Evolutionary conservation across 2,888 invertebrate genomes (phyloP).

Genomic region (Epinotia ramella): DNA sequence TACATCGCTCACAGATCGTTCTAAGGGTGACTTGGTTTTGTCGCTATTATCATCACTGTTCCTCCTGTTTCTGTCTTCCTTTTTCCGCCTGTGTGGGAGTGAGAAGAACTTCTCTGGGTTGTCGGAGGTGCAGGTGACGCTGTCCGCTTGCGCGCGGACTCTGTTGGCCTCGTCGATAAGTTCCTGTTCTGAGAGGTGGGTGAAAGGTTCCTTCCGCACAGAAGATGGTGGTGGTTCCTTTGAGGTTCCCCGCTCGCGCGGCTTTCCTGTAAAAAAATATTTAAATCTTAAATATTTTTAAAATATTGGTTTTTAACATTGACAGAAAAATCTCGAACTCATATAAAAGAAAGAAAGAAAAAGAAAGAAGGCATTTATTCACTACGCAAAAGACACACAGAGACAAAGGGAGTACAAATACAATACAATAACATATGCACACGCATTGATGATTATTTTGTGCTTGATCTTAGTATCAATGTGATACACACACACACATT

Average conservation of each 20-base stretch:
- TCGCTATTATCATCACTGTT: constrained; percentile 83
- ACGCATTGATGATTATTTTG: not conserved
- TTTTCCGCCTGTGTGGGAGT: constrained; percentile 87
- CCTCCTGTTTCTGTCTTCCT: constrained; percentile 74
- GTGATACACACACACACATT: no score
- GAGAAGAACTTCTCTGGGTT: constrained; percentile 88
- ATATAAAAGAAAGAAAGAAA: no score
- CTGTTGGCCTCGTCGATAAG: constrained; percentile 91
- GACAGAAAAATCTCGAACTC: not conserved
- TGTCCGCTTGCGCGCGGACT: constrained; percentile 90
- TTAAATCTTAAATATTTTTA: not conserved
- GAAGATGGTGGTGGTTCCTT: constrained; percentile 64
- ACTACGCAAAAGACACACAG: no score
- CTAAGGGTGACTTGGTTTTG: constrained; percentile 71
- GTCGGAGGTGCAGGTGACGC: constrained; percentile 88
- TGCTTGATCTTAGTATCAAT: not conserved
- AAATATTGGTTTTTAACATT: not conserved
- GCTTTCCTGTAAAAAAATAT: constrained; percentile 76
- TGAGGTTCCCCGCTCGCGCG: constrained; percentile 75
- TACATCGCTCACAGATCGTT: constrained; percentile 86
- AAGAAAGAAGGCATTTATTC: no score
- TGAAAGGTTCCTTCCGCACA: constrained; percentile 85
- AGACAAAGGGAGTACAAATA: no score
- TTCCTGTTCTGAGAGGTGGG: constrained; percentile 89
- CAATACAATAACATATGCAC: no score